phyloP scores from a whole-genome alignment of 2,888 invertebrate species.

The Eupithecia subfuscata region DNA sequence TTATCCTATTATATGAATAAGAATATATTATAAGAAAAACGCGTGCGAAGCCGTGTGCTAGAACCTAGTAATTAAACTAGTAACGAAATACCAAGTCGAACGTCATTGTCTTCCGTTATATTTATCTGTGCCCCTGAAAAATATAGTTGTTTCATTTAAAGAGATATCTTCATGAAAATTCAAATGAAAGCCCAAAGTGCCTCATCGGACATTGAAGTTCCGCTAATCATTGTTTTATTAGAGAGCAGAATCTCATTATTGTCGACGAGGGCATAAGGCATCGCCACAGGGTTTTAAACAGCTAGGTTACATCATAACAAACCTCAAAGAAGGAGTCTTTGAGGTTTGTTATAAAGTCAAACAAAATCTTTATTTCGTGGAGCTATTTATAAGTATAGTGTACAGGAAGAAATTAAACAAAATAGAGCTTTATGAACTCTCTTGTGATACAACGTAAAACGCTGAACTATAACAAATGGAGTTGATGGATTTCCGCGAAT shows the following conservation, averaged over 20 bases:
- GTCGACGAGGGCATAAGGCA: constrained; percentile 27
- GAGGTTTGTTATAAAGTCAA: too few relatives aligned
- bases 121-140: constrained; percentile 13
- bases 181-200: constrained; percentile 21
- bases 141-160: constrained; percentile 25
- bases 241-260: constrained; percentile 43
- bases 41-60: too few relatives aligned
- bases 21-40: too few relatives aligned
- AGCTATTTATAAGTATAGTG: too few relatives aligned
- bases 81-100: not conserved
- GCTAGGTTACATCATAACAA: constrained; percentile 2
- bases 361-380: too few relatives aligned
- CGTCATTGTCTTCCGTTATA: not conserved
- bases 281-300: constrained; percentile 4
- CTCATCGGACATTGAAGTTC: constrained; percentile 28
- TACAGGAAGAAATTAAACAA: too few relatives aligned
- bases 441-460: too few relatives aligned
- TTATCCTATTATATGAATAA: too few relatives aligned
- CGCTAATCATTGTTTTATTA: constrained; percentile 42
- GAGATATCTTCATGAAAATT: constrained; percentile 19
- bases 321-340: not conserved
- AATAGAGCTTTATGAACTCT: too few relatives aligned
- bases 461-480: too few relatives aligned
- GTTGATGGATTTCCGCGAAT: too few relatives aligned
- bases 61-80: too few relatives aligned